Evolutionary conservation across 2,888 invertebrate genomes (phyloP), one percentile per base, ranked within the genome.

Genomic region (Trichogramma dendrolimi): DNA sequence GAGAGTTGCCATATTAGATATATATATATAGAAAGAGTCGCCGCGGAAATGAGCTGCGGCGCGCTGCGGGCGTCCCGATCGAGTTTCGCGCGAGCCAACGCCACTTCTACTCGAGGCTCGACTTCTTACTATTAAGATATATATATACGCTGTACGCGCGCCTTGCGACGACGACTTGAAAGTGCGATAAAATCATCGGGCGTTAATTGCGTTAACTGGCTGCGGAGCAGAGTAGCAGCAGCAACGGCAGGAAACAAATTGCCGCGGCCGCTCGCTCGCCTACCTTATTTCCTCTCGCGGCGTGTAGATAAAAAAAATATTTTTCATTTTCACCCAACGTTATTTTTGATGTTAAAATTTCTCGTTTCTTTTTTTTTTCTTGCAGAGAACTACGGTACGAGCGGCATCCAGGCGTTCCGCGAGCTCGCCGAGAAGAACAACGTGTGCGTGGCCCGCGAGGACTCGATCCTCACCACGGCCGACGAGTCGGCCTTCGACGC

Each of bases 351-450:
- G 2, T 2, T 4, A 4, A 11, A 40, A 42, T 6, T 27, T 72
- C 10, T n/a, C 58, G 64, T 50, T 46, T 44, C 27, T 27, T 47
- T 66, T 67, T 64, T 67, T 64, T 65, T 67, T 69, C 63, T 77
- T 80, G 5, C 80, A 89, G 89, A 89, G 71, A 90, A 88, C 80
- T 91, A 91, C 77, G 91, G 91, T 0, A 87, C 87, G 71, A 86
- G 87, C 62, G 89, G 89, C 40, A 88, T 89, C 74, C 87, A 88
- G 71, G 88, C 87, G 54, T 91, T 91, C 78, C 84, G 86, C 42
- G 86, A 87, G 72, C 79, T 88, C 68, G 88, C 89, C 8, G 84
- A 85, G 69, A 81, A 83, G 66, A 83, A 81, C 41, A 85, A 86
- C 57, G 85, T 91, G 54, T 91, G 91, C 79, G 87, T 90, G 60